Base-by-base conservation (phyloP, 1,140 invertebrate genomes). In the Penaeus vannamei region DNA sequence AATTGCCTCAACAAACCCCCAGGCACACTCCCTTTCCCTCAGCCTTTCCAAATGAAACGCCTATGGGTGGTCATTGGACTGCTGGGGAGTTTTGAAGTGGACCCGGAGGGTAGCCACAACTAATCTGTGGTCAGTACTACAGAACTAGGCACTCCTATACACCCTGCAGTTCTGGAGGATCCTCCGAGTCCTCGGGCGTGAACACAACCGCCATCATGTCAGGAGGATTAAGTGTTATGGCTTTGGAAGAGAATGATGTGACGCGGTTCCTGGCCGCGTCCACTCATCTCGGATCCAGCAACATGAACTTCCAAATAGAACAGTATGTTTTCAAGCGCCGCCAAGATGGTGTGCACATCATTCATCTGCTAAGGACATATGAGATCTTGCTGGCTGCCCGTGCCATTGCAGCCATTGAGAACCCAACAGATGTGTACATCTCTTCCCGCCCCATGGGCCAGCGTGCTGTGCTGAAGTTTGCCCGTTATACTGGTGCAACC, bases 381-480 rank as follows among this genome's bases (percentile, higher is more conserved):
- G 99, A 99, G 94, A 94, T 99, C 0, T 94, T 99, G 79, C 94
- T 99, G 86, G 99, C 99, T 91, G 99, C 99, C 19, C 95, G 99
- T 92, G 98, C 98, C 77, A 99, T 99, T 93, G 98, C 98, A 32
- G 98, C 99, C 85, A 98, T 99, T 93, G 98, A 99, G 93, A 98
- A 99, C 92, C 97, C 98, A 32, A 96, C 97, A 88, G 99, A 99
- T 93, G 96, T 98, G 0, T 99, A 98, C 94, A 99, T 99, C 92
- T 99, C 98, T 89, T 97, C 98, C 46, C 95, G 97, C 92, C 95
- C 96, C n/a, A 97, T 97, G 93, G 98, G 98, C 36, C 99, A 99
- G 94, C 95, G 99, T 91, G 99, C 98, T 91, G 98, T 99, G 3
- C 94, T 99, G 20, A 99, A 99, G 94, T 99, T 99, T 93, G 98